Evolutionary conservation across 2,113 vertebrate species (phyloP).

Genomic region (Pachypanchax playfairii): DNA sequence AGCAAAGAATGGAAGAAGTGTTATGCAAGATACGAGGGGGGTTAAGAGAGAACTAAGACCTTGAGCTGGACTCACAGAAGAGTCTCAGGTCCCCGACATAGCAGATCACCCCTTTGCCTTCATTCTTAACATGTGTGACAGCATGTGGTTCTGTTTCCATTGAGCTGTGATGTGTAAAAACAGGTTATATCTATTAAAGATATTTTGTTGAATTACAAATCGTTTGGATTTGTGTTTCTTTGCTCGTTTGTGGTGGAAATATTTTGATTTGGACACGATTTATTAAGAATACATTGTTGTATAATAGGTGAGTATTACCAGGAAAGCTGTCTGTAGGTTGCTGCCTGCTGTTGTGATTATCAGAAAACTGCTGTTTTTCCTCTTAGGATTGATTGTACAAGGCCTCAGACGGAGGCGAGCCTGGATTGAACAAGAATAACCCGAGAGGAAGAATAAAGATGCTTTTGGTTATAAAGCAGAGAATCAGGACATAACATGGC

Average conservation of each 20-base stretch:
- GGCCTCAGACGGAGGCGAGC: slow-evolving; percentile 10
- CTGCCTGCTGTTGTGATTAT: slow-evolving; percentile 48
- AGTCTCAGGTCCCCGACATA: slow-evolving; percentile 24
- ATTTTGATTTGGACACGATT: background rate
- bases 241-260: background rate
- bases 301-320: background rate
- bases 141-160: slow-evolving; percentile 76
- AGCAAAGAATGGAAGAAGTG: slow-evolving; percentile 21
- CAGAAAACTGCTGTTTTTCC: slow-evolving; percentile 55
- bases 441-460: slow-evolving; percentile 18
- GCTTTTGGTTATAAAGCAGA: background rate
- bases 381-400: slow-evolving; percentile 42
- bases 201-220: slow-evolving; percentile 77
- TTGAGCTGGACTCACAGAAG: slow-evolving; percentile 30
- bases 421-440: slow-evolving; percentile 32
- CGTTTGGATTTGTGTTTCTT: slow-evolving; percentile 13
- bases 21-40: slow-evolving; percentile 14
- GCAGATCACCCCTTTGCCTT: slow-evolving; percentile 62
- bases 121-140: slow-evolving; percentile 70
- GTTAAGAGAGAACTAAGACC: slow-evolving; percentile 12
- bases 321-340: slow-evolving; percentile 32
- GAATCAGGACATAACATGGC: background rate
- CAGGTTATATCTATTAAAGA: slow-evolving; percentile 81
- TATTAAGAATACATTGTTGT: too few species aligned
- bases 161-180: slow-evolving; percentile 77